Evolutionary conservation across 2,888 invertebrate genomes (phyloP).

Genomic region (Dolichopus griseipennis): DNA sequence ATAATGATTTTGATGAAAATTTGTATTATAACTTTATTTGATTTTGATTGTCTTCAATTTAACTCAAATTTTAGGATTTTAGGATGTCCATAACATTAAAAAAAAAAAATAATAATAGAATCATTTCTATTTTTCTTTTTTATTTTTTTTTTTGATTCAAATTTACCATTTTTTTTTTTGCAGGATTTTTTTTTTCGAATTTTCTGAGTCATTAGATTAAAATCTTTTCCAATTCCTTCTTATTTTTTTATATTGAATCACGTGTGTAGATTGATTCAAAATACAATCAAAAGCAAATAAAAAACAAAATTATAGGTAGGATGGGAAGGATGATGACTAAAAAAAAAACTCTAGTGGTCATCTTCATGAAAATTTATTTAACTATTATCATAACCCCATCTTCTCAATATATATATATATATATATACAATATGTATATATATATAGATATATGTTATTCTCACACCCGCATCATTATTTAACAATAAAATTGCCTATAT

Average conservation of each 20-base stretch:
- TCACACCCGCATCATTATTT: background rate
- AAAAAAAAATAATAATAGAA: background rate
- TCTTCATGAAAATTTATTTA: background rate
- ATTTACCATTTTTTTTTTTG: background rate
- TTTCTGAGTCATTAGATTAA: conserved; percentile 1
- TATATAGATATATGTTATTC: too few species aligned
- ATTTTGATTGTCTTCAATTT: conserved; percentile 3
- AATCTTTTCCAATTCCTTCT: background rate
- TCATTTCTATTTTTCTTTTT: too few species aligned
- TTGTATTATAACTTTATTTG: background rate
- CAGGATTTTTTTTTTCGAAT: background rate
- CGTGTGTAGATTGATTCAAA: too few species aligned
- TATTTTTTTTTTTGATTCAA: background rate
- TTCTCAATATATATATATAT: too few species aligned
- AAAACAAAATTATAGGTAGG: too few species aligned
- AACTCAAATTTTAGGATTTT: background rate
- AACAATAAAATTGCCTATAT: conserved; percentile 6
- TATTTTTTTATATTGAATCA: background rate
- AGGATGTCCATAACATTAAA: background rate
- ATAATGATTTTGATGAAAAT: background rate
- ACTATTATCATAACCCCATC: background rate
- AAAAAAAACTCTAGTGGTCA: background rate
- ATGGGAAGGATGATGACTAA: too few species aligned
- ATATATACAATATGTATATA: too few species aligned
- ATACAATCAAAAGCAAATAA: too few species aligned